A percentile compares a stretch with the other conserved stretches of the same genome.
phyloP scores from a whole-genome alignment of 2,797 vertebrate genomes.

The Tapera naevia region DNA sequence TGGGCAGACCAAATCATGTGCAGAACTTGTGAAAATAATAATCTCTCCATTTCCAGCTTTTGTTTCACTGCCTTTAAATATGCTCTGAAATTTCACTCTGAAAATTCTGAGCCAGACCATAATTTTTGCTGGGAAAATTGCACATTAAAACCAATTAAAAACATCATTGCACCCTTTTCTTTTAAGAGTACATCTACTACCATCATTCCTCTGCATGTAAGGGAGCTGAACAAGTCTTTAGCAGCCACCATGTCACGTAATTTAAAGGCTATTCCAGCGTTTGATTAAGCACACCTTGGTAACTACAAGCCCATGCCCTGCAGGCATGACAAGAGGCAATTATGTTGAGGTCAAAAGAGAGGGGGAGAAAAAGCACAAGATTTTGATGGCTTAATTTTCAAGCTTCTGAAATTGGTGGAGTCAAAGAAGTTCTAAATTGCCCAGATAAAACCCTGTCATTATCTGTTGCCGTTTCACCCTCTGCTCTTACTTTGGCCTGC shows the following conservation, averaged over 20 bases:
- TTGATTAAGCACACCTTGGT: slow-evolving; percentile 61
- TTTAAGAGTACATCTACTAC: slow-evolving; percentile 64
- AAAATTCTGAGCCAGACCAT: slow-evolving; percentile 50
- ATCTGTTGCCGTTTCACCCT: slow-evolving; percentile 23
- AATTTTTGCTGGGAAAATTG: slow-evolving; percentile 55
- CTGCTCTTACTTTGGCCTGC: not conserved
- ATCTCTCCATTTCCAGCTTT: slow-evolving; percentile 20
- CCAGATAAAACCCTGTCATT: slow-evolving; percentile 20
- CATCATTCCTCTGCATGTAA: slow-evolving; percentile 27
- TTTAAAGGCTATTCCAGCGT: slow-evolving; percentile 61
- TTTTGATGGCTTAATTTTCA: slow-evolving; percentile 62
- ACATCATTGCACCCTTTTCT: slow-evolving; percentile 50
- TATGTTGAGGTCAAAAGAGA: slow-evolving; percentile 62
- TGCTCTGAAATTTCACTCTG: not conserved
- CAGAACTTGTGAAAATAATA: slow-evolving; percentile 31
- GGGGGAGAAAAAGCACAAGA: slow-evolving; percentile 59
- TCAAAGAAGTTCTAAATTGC: slow-evolving; percentile 51
- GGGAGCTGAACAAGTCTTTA: slow-evolving; percentile 52
- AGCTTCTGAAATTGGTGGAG: slow-evolving; percentile 54
- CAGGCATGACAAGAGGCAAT: slow-evolving; percentile 63
- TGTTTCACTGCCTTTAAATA: not conserved
- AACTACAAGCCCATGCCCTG: slow-evolving; percentile 57
- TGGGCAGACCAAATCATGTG: not conserved
- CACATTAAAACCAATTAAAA: slow-evolving; percentile 57
- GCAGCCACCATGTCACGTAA: slow-evolving; percentile 40